Conservation (phyloP, 2,888 invertebrate species). For the Acanthoscelides obtectus region DNA sequence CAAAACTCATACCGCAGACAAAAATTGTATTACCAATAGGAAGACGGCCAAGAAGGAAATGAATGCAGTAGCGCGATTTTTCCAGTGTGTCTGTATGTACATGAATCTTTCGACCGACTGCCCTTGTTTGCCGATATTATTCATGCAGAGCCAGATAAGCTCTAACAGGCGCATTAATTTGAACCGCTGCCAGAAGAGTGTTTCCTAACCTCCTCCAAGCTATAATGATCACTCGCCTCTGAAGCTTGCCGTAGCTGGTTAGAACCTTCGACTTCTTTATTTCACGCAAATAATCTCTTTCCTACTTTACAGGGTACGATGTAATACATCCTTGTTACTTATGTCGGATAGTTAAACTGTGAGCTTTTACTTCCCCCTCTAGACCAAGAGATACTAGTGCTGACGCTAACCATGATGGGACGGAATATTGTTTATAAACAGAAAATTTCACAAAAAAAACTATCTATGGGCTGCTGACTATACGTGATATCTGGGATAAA, state of each 20-base stretch:
- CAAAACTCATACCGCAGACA: not conserved
- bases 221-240: not conserved
- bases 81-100: not conserved
- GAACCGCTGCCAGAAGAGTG: not conserved
- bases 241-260: not conserved
- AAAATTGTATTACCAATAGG: not conserved
- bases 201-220: not conserved
- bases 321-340: not conserved
- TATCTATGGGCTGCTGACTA: no score
- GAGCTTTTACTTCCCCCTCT: no score
- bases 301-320: not conserved
- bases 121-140: not conserved
- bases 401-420: no score
- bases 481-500: no score
- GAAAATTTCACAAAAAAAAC: no score
- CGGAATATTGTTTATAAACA: no score
- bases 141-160: not conserved
- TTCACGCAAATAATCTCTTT: not conserved
- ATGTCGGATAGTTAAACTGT: no score
- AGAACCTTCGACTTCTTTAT: not conserved
- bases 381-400: no score
- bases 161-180: not conserved
- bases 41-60: not conserved
- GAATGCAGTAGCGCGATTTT: not conserved
- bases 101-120: not conserved